Base-by-base conservation (phyloP, 1,140 invertebrate genomes). In the Sinella curviseta region DNA sequence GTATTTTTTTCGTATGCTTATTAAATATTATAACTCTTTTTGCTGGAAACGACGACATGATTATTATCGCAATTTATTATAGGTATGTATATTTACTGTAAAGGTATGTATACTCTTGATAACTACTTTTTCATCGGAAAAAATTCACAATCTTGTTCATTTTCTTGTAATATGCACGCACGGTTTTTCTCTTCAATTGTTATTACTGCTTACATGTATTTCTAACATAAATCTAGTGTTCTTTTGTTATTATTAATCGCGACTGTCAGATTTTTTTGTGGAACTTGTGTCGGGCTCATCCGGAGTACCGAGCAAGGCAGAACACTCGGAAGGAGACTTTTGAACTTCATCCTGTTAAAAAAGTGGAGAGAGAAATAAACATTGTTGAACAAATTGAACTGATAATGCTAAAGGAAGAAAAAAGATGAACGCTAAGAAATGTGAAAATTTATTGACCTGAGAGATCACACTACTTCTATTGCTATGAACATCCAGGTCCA, bases 391-490 rank as follows among this genome's bases (percentile, higher is more conserved):
- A n/a, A n/a, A n/a, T n/a, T n/a, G n/a, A n/a, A n/a, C n/a, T n/a
- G n/a, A n/a, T n/a, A n/a, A n/a, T n/a, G n/a, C n/a, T n/a, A n/a
- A n/a, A n/a, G n/a, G n/a, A n/a, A n/a, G n/a, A n/a, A n/a, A n/a
- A n/a, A n/a, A n/a, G n/a, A n/a, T n/a, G n/a, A n/a, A 60, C 14
- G 55, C 24, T 14, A 26, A 60, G 24, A 60, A n/a, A 60, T 26
- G 24, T 60, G n/a, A 60, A n/a, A 60, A 14, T 60, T 60, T 60
- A 4, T 60, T 60, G 28, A 84, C 89, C 84, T 89, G 89, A 33
- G 88, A 89, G 77, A 89, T 85, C 76, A 88, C 86, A 77, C 89
- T 90, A 82, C 89, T 90, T 65, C 89, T 85, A 80, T 90, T 89
- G 78, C 89, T 90, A 70, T 86, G 86, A 16, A 89, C 85, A 78